Evolutionary conservation across 2,888 invertebrate species (phyloP).

Genomic region (Synanthedon myopaeformis): DNA sequence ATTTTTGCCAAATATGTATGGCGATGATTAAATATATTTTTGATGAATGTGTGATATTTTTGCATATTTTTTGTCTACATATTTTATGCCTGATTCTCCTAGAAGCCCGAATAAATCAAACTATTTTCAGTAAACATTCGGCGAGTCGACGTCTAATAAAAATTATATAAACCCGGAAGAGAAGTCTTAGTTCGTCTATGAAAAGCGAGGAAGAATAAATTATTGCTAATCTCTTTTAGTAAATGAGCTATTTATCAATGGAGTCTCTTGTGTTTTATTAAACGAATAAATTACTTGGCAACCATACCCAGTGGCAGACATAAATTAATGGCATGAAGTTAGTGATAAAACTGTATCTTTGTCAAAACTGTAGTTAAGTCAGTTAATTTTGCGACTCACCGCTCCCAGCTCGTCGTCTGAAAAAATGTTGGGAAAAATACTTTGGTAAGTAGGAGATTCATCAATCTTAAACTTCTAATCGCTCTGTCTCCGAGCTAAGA

Average conservation of each 20-base stretch:
- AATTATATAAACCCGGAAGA: too few species aligned
- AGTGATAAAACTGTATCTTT: conserved; percentile 13
- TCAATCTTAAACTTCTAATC: conserved; percentile 57
- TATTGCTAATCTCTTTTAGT: neutral
- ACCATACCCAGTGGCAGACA: neutral
- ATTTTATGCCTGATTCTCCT: too few species aligned
- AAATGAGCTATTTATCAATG: neutral
- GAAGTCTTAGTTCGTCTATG: too few species aligned
- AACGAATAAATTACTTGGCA: neutral
- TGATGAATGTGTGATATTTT: too few species aligned
- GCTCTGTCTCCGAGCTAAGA: conserved; percentile 27
- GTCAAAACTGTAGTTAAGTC: conserved; percentile 21
- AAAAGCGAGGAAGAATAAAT: neutral
- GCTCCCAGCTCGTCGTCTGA: conserved; percentile 10
- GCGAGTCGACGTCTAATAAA: too few species aligned
- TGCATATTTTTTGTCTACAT: too few species aligned
- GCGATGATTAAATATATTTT: too few species aligned
- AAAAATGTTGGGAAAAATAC: conserved; percentile 22
- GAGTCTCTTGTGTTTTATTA: neutral
- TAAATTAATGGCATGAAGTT: neutral
- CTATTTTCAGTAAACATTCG: too few species aligned
- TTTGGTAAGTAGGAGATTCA: conserved; percentile 33
- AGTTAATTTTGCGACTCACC: conserved; percentile 22
- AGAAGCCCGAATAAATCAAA: too few species aligned
- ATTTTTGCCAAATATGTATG: too few species aligned